Base-by-base conservation (phyloP, 2,797 vertebrate species). In the Lagodon rhomboides region DNA sequence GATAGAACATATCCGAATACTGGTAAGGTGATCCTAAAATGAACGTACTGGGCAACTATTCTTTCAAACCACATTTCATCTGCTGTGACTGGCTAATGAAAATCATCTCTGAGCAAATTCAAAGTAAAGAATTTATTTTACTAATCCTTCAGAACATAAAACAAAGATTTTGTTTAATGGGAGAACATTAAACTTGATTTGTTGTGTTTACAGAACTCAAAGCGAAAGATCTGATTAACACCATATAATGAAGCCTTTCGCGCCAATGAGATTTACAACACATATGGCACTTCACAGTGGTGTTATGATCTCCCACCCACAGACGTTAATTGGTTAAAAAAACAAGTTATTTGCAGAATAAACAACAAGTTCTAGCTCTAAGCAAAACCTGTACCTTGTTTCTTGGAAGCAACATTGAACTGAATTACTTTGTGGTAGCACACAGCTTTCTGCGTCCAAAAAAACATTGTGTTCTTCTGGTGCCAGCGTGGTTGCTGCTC, bases 1-100 rank as follows among this genome's bases (percentile, higher is more conserved):
- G 92, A 93, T 90, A 87, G 83, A 94, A 93, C 93, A 95, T 91
- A 92, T 93, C 92, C 87, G 65, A 82, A 87, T 27, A 82, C 84
- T 93, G 89, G 93, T 93, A 87, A 91, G 92, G 85, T 85, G 85
- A 92, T 92, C 85, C 80, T 72, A 58, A 82, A 87, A 88, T 85
- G 79, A 91, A 92, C 82, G 79, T 75, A 77, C 44, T 79, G 82
- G 77, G 77, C 73, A 83, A 80, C 77, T 75, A 62, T 74, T 83
- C 73, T 85, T 80, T 87, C 27, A 80, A 73, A 79, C 80, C 67
- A 55, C 71, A 77, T 76, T 65, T 76, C 53, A 83, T 44, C 49
- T 58, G 61, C 68, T 60, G 62, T 73, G 61, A 77, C 68, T 51
- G 18, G 11, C 62, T 79, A 70, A 86, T 85, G 55, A 86, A 89